Evolutionary conservation across 2,113 vertebrate genomes (phyloP), one percentile per base, ranked within the genome.

Genomic region (Sinocyclocheilus anophthalmus): DNA sequence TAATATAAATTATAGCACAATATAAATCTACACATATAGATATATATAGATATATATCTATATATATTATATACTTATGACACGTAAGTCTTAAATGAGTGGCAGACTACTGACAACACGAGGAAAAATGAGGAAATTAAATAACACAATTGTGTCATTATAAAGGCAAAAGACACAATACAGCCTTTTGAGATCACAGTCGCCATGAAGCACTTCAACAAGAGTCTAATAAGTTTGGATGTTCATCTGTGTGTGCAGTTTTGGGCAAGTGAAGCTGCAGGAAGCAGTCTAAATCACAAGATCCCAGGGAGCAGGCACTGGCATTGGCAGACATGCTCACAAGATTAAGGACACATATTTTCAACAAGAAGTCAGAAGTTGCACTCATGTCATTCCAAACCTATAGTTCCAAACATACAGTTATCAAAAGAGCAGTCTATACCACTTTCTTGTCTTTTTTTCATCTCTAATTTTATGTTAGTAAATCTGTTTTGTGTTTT

Each of bases 81-180:
- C 9, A 53, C 50, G 14, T 53, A 14, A 53, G 4, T 53, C 53
- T 55, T 55, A 16, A 55, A 55, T 18, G 33, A 70, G 16, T 4
- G 18, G 7, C 33, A 20, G 30, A 39, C 67, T 37, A 9, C 33
- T 20, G 16, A 20, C 67, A 39, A 70, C 67, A 18, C 30, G 30
- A 33, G 30, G 30, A 83, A 83, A 77, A 50, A 45, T n/a, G 61
- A 50, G 30, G 76, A 84, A n/a, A 13, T 33, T 10, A 61, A 80
- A 86, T 37, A 87, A 87, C 63, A 85, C 72, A 89, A 78, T 33
- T 69, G 61, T 77, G 39, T 75, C 55, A 86, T 87, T 87, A 79
- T 85, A 63, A 82, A 9, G 7, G 63, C 42, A 57, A 65, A 37
- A 55, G 10, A 18, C 8, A 50, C 84, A 50, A 12, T 55, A 16